phyloP scores from a whole-genome alignment of 2,888 invertebrate species.

The Drosophila lacicola region DNA sequence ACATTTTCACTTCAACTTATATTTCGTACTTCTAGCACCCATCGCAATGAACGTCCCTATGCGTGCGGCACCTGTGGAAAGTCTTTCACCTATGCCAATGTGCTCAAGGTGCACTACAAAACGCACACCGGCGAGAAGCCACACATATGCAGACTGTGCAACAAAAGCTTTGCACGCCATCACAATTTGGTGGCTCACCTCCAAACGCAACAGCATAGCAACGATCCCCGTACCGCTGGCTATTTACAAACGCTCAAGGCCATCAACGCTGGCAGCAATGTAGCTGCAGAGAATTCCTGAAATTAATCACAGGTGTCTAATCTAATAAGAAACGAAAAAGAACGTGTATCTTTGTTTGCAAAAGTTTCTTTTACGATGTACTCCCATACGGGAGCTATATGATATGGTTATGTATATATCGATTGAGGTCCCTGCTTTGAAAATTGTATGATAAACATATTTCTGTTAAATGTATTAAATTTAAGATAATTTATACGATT shows the following conservation, averaged over 20 bases:
- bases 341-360: neutral
- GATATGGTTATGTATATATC: too few species aligned
- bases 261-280: neutral
- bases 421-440: too few species aligned
- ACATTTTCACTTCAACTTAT: neutral
- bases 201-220: conserved; percentile 82
- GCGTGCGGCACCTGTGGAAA: conserved; percentile 83
- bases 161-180: conserved; percentile 81
- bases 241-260: conserved; percentile 50
- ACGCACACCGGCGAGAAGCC: conserved; percentile 85
- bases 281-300: conserved; percentile 1
- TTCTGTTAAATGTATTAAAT: neutral
- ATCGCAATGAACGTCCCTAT: conserved; percentile 84
- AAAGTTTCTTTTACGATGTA: neutral
- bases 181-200: conserved; percentile 84
- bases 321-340: neutral
- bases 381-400: too few species aligned
- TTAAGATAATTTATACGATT: conserved; percentile 30
- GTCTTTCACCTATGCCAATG: conserved; percentile 84
- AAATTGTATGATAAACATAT: too few species aligned
- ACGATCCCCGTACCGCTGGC: conserved; percentile 73
- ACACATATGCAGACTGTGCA: conserved; percentile 82
- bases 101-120: conserved; percentile 82
- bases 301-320: neutral
- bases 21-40: conserved; percentile 66